Conservation (phyloP, 2,113 vertebrate genomes). For the Beaufortia kweichowensis region DNA sequence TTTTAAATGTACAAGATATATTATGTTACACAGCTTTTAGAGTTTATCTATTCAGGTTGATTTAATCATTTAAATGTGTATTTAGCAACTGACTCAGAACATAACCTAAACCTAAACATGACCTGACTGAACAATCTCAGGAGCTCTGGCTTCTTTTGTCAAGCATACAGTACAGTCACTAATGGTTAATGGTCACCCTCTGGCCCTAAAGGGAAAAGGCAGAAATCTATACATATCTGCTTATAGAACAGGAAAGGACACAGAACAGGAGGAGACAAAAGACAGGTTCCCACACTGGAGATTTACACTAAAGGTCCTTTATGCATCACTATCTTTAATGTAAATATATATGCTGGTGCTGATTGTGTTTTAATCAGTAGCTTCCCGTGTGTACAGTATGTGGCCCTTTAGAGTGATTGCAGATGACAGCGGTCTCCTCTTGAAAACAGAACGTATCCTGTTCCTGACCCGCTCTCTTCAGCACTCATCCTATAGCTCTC, state of each 20-base stretch:
- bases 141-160: slow-evolving; percentile 35
- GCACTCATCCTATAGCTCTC: background rate
- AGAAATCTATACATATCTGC: slow-evolving; percentile 56
- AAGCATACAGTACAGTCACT: slow-evolving; percentile 48
- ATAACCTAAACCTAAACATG: slow-evolving; percentile 30
- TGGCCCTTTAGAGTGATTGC: background rate
- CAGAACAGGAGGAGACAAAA: slow-evolving; percentile 57
- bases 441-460: slow-evolving; percentile 42
- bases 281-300: slow-evolving; percentile 55
- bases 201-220: slow-evolving; percentile 35
- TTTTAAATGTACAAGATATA: too few relatives aligned
- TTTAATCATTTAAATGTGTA: slow-evolving; percentile 3
- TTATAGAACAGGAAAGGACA: slow-evolving; percentile 62
- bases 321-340: slow-evolving; percentile 54
- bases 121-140: background rate
- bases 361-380: slow-evolving; percentile 40
- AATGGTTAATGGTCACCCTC: slow-evolving; percentile 57
- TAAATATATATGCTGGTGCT: slow-evolving; percentile 49
- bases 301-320: slow-evolving; percentile 66
- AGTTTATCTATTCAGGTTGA: background rate
- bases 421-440: background rate
- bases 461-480: slow-evolving; percentile 10
- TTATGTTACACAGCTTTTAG: too few relatives aligned
- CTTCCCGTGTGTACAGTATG: slow-evolving; percentile 14
- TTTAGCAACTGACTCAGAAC: background rate